Evolutionary conservation across 1,140 invertebrate species (phyloP), one percentile per base, ranked within the genome.

Genomic region (Nomia melanderi): DNA sequence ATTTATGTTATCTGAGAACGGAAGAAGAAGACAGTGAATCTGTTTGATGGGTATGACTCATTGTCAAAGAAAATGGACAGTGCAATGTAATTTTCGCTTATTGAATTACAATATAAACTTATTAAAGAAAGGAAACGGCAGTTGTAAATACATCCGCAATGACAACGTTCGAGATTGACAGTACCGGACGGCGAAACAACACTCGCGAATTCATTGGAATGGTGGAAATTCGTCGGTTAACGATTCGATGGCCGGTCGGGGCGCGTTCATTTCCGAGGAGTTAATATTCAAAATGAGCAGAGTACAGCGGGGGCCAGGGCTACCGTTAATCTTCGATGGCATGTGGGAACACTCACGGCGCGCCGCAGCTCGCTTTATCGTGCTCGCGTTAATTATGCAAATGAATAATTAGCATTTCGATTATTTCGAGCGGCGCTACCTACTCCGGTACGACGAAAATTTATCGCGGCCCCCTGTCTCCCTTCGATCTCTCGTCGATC

Each of bases 381-480:
- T 86, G 64, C 67, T 70, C 82, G 79, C 84, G 88, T 90, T 90
- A 89, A 90, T 89, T 91, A 90, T 90, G 88, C 87, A 88, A 88
- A 90, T 87, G 87, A 90, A 88, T 88, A 88, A 91, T 91, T 91
- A 90, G 83, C 89, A 87, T 90, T 90, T 88, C 87, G 89, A 91
- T 91, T 89, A 91, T 88, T 91, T 90, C 86, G 64, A 78, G 20
- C 79, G 65, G 78, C 71, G 67, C 67, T 67, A 69, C 63, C 64
- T 17, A 59, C 62, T 23, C 53, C 57, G 41, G 27, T 1, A 27
- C 66, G 14, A 9, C 62, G 77, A 72, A 75, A 77, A 78, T 82
- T 84, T 63, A 63, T 73, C 47, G 65, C n/a, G 57, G n/a, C 39
- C 36, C 50, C 62, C 41, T 20, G 12, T 60, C 27, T 27, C 33